Percentiles rank a stretch among this genome's conserved stretches.
phyloP scores from a whole-genome alignment of 92 coral and sea anemone genomes.

The Epizoanthus ramosus region DNA sequence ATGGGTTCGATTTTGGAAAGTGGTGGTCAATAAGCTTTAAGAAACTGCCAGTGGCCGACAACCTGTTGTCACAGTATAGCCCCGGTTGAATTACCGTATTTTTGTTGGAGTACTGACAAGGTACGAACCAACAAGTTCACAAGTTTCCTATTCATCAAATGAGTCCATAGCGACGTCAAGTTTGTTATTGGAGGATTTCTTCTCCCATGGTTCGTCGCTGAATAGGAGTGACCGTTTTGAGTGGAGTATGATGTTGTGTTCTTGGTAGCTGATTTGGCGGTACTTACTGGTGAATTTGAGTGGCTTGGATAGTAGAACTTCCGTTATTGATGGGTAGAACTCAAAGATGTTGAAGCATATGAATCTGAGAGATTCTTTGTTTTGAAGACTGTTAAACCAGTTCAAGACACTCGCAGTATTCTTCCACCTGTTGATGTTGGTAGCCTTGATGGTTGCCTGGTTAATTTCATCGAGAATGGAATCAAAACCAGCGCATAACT shows the following conservation, averaged over 20 bases:
- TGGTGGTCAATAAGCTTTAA: no score
- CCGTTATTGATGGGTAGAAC: constrained; percentile 39
- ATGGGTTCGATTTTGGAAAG: no score
- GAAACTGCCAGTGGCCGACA: no score
- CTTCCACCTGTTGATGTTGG: constrained; percentile 56
- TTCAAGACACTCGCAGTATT: constrained; percentile 45
- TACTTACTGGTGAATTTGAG: constrained; percentile 40
- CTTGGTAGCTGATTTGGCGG: constrained; percentile 22
- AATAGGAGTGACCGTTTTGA: constrained; percentile 25
- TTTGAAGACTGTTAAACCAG: constrained; percentile 32
- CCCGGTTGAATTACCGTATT: no score
- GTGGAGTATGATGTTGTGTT: constrained; percentile 30
- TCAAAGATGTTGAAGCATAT: constrained; percentile 51
- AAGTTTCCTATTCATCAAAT: no score
- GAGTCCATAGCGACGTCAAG: no score
- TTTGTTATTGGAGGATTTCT: no score
- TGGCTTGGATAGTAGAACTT: constrained; percentile 36
- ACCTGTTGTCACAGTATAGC: no score
- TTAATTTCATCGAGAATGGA: constrained; percentile 49
- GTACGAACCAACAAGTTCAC: no score
- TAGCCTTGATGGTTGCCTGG: constrained; percentile 25
- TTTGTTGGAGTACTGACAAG: no score
- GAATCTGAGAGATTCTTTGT: constrained; percentile 39
- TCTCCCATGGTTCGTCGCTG: no score
- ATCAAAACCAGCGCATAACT: no score